Base-by-base conservation (phyloP, 2,797 vertebrate genomes). In the Acipenser transmontanus region DNA sequence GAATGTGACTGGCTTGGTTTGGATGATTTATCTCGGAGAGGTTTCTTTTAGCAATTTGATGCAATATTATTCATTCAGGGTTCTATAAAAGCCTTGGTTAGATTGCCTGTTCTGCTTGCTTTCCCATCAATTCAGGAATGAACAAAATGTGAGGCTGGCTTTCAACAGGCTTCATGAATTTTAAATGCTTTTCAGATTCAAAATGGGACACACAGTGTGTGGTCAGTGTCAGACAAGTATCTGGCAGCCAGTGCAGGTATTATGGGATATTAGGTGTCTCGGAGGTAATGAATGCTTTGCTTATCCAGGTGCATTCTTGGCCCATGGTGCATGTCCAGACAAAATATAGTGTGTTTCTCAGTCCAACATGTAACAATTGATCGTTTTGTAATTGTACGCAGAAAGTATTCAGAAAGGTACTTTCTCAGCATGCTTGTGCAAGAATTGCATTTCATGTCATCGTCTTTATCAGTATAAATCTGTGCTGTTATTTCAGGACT, bases 161-260 rank as follows among this genome's bases (percentile, higher is more conserved):
- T 88, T 93, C 87, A 83, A 76, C 77, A 71, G 78, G 80, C 85
- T 90, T 93, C 93, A 94, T 96, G 93, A 94, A 95, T 95, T 94
- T 95, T 92, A 94, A 95, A 94, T 87, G 87, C 84, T 90, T 91
- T 93, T 92, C 88, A 91, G 84, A 86, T 92, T 89, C 85, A 92
- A 92, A 92, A 88, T 85, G 86, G 89, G 85, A 80, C 85, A 81
- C 88, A 84, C 87, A 85, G 88, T 82, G 59, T 88, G 85, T 87
- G 73, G 87, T 88, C 86, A 80, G 80, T 80, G 75, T 72, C 70
- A 75, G 80, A 86, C 78, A 77, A 82, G 81, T 78, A 81, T 79
- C 80, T 91, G 91, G 91, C 91, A 93, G 82, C 76, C 74, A 1
- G 64, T 56, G 69, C 50, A 70, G 73, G 78, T 87, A 75, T 84